Conservation (phyloP, 2,797 vertebrate species). For the Myiothlypis coronata region DNA sequence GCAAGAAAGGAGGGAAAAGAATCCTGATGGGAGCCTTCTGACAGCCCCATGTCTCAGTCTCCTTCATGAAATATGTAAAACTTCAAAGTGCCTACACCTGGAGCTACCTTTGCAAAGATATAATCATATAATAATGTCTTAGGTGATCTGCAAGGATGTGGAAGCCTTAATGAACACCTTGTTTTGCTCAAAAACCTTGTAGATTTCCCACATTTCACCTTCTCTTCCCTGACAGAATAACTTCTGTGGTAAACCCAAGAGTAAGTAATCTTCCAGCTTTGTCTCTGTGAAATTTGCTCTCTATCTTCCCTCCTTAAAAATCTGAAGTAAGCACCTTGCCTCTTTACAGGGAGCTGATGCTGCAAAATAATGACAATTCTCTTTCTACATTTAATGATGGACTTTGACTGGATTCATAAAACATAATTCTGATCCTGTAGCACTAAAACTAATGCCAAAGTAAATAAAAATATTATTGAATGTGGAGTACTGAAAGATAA, state of each 20-base stretch:
- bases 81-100: neutral
- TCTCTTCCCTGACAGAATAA: neutral
- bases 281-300: neutral
- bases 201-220: neutral
- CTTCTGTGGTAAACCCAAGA: neutral
- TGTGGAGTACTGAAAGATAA: neutral
- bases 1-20: neutral
- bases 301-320: neutral
- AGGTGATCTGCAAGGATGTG: neutral
- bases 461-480: neutral
- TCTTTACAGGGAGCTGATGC: neutral
- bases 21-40: neutral
- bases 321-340: neutral
- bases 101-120: neutral
- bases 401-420: neutral
- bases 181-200: neutral
- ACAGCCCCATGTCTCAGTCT: neutral
- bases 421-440: rapidly evolving
- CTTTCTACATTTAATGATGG: neutral
- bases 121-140: rapidly evolving
- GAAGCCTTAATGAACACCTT: neutral
- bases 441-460: neutral
- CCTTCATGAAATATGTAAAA: neutral
- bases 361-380: neutral
- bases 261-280: neutral